Base-by-base conservation (phyloP, 2,888 invertebrate genomes). In the Watsonalla binaria region DNA sequence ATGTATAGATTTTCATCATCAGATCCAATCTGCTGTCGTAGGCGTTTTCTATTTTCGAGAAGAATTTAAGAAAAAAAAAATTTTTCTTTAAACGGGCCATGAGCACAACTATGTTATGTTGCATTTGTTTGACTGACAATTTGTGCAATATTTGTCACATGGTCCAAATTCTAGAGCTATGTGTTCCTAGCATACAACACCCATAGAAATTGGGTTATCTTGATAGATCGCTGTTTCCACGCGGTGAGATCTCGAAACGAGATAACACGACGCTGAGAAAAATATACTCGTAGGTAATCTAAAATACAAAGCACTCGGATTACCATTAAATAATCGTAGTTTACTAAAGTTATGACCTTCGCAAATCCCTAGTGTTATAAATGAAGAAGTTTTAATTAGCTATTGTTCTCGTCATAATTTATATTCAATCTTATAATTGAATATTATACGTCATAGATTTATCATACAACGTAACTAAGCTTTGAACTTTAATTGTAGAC, bases 171-270 rank as follows among this genome's bases (percentile, higher is more conserved):
- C 52, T 52, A 60, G 51, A 65, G 61, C 52, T 73, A 68, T 73
- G 67, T 76, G 74, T 75, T 75, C 75, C 72, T 67, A 58, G 65
- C 66, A 76, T 70, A 81, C 75, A 72, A 62, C 79, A 84, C 85
- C 81, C 82, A 80, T 80, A 71, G 74, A 76, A 88, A 85, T 80
- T 76, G 73, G 90, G 90, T 84, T 90, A 90, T 90, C 90, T 83
- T 90, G 88, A 90, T 86, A 76, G 82, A 90, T 90, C 65, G 74
- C 65, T 61, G 63, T 66, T 58, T 63, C 75, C 68, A 70, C 75
- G 75, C 67, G 59, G 50, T 55, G 56, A 60, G 72, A 74, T 77
- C 74, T 77, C 59, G 74, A 70, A 74, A 70, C 57, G 53, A 52
- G 81, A 81, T 80, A 80, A 65, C 55, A 54, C 51, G 46, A 53